Conservation (phyloP, 2,888 invertebrate genomes). For the Aethes cnicana region DNA sequence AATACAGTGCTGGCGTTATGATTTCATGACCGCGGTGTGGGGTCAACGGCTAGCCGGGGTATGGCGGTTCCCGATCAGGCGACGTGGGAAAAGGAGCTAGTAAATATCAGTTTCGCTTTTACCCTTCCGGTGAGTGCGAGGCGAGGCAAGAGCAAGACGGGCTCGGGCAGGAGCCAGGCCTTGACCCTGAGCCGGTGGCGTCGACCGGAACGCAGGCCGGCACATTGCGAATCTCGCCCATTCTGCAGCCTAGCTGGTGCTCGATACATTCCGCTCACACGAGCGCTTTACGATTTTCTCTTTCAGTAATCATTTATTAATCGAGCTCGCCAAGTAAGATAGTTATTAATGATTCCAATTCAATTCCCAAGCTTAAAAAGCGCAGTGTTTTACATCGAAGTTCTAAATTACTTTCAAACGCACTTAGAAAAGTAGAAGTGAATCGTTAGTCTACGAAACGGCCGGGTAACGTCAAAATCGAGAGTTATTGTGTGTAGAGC, state of each 20-base stretch:
- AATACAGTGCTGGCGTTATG: conserved; percentile 38
- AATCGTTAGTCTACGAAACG: conserved; percentile 41
- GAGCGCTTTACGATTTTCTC: conserved; percentile 68
- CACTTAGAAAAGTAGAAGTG: conserved; percentile 28
- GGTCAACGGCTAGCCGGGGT: conserved; percentile 38
- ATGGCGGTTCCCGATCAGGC: conserved; percentile 44
- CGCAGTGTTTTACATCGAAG: too few species aligned
- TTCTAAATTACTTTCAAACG: too few species aligned
- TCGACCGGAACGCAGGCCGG: conserved; percentile 80
- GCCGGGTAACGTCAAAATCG: conserved; percentile 60
- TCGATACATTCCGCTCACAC: conserved; percentile 72
- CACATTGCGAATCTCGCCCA: conserved; percentile 72
- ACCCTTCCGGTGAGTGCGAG: conserved; percentile 62
- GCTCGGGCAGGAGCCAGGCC: conserved; percentile 70
- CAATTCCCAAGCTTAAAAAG: too few species aligned
- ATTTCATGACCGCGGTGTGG: conserved; percentile 35
- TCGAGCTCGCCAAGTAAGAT: too few species aligned
- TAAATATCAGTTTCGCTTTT: conserved; percentile 69
- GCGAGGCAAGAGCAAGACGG: conserved; percentile 46
- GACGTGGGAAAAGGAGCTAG: conserved; percentile 44
- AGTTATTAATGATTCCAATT: too few species aligned
- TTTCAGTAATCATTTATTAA: conserved; percentile 53
- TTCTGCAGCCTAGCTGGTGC: conserved; percentile 64
- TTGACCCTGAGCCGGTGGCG: conserved; percentile 82
- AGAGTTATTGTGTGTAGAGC: conserved; percentile 62